Conservation (phyloP, 2,797 vertebrate genomes). For the Cyclura pinguis region DNA sequence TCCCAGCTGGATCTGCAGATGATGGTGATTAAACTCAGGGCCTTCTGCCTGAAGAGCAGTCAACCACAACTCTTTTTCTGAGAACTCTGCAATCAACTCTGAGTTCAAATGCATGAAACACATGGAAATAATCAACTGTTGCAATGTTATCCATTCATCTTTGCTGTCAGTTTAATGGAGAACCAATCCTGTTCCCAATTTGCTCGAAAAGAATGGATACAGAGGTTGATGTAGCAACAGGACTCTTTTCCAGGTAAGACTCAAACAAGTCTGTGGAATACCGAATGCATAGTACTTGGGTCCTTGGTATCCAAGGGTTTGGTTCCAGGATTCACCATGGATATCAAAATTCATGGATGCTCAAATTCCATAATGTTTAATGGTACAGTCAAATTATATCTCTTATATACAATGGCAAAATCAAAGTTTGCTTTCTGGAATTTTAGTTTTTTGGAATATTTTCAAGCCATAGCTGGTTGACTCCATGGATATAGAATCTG, state of each 20-base stretch:
- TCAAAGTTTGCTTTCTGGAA: too few relatives aligned
- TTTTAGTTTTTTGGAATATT: too few relatives aligned
- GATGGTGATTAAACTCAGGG: not conserved
- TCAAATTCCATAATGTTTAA: too few relatives aligned
- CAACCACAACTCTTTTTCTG: not conserved
- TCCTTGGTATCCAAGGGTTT: too few relatives aligned
- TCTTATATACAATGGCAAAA: too few relatives aligned
- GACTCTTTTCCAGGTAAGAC: not conserved
- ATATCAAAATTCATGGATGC: too few relatives aligned
- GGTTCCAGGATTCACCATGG: too few relatives aligned
- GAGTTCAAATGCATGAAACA: not conserved
- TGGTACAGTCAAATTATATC: too few relatives aligned
- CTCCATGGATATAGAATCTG: too few relatives aligned
- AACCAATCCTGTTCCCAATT: not conserved
- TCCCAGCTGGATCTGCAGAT: not conserved
- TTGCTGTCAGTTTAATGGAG: not conserved
- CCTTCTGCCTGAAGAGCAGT: not conserved
- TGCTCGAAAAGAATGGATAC: too few relatives aligned
- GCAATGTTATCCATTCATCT: not conserved
- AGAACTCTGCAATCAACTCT: not conserved
- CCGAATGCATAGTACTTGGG: not conserved
- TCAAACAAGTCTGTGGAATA: not conserved
- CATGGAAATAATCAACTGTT: not conserved
- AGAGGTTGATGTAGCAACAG: not conserved
- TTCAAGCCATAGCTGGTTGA: too few relatives aligned